A percentile compares a stretch with the other conserved stretches of the same genome.
Conservation (phyloP, 2,113 vertebrate species). For the Coracopsis vasa region DNA sequence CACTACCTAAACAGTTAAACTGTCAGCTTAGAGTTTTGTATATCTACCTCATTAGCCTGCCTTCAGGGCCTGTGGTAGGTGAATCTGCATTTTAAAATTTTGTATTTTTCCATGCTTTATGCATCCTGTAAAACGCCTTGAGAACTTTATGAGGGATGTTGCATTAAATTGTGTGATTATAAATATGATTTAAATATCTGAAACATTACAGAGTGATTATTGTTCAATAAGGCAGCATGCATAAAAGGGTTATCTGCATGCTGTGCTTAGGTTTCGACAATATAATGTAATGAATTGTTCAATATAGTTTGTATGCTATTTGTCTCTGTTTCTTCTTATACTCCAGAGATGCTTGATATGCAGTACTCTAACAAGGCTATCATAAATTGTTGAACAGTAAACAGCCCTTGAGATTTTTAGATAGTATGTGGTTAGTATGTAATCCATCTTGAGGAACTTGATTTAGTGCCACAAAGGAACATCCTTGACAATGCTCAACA, state of each 20-base stretch:
- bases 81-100: constrained; percentile 78
- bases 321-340: constrained; percentile 71
- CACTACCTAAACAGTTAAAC: constrained; percentile 79
- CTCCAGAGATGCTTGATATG: constrained; percentile 72
- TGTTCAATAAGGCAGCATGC: constrained; percentile 76
- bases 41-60: constrained; percentile 80
- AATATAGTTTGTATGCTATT: constrained; percentile 67
- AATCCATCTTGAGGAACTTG: constrained; percentile 72
- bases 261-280: constrained; percentile 63
- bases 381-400: constrained; percentile 78
- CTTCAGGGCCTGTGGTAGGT: constrained; percentile 68
- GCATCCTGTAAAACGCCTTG: constrained; percentile 76
- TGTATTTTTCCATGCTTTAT: constrained; percentile 78
- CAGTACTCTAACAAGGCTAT: constrained; percentile 70
- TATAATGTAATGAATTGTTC: constrained; percentile 79
- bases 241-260: constrained; percentile 75
- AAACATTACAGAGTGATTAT: constrained; percentile 82
- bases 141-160: constrained; percentile 80
- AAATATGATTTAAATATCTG: constrained; percentile 85
- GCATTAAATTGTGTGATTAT: constrained; percentile 82
- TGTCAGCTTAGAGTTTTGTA: constrained; percentile 78
- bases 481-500: constrained; percentile 68
- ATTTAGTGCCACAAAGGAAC: constrained; percentile 73
- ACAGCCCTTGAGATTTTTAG: constrained; percentile 75
- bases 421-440: constrained; percentile 71